Conservation (phyloP, 2,797 vertebrate species). For the Malurus splendens region DNA sequence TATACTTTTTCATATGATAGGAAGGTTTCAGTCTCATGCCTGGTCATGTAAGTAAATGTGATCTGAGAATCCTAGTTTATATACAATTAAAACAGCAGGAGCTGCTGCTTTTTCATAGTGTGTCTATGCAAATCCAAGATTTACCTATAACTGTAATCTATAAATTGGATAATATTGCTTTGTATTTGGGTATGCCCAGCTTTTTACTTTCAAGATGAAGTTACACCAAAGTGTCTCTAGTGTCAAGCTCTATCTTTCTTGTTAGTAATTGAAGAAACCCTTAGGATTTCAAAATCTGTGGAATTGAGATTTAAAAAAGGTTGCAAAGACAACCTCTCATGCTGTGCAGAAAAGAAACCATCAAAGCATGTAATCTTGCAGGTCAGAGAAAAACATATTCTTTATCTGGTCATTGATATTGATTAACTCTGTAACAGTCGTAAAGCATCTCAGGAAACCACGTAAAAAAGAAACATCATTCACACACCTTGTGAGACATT, state of each 20-base stretch:
- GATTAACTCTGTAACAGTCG: neutral
- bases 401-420: neutral
- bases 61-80: neutral
- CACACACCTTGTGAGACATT: neutral
- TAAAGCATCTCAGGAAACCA: neutral
- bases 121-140: neutral
- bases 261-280: neutral
- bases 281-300: neutral
- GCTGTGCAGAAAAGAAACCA: neutral
- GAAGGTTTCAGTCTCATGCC: neutral
- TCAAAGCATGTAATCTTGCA: neutral
- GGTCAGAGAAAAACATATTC: neutral
- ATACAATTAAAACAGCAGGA: neutral
- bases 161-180: neutral
- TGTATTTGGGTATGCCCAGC: rapidly evolving
- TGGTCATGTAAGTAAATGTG: neutral
- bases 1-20: neutral
- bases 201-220: neutral
- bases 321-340: neutral
- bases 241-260: neutral
- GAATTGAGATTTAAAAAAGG: neutral
- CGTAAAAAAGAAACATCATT: neutral
- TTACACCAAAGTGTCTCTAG: neutral
- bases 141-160: neutral
- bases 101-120: neutral